phyloP scores from a whole-genome alignment of 2,888 invertebrate species.

The Platypus cylindrus region DNA sequence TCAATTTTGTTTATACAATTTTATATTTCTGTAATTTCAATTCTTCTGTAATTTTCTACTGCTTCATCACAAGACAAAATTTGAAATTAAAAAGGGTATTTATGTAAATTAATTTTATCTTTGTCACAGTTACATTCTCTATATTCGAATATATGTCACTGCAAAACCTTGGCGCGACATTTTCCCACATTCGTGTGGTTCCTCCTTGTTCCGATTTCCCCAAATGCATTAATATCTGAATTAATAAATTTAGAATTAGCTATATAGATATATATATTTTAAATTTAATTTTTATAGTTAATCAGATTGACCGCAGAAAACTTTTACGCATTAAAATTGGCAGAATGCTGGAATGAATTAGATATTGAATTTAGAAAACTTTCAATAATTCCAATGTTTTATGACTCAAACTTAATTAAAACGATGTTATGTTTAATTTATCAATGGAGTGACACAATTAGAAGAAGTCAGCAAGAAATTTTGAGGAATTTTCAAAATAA shows the following conservation, averaged over 20 bases:
- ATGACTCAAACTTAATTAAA: constrained; percentile 31
- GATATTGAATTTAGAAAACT: constrained; percentile 27
- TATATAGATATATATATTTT: not conserved
- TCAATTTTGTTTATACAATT: no score
- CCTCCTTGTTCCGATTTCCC: not conserved
- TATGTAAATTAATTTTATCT: no score
- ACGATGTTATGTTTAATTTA: constrained; percentile 29
- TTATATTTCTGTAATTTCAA: no score
- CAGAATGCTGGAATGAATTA: constrained; percentile 37
- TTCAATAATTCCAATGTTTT: constrained; percentile 28
- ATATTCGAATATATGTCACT: no score
- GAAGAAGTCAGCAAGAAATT: constrained; percentile 28
- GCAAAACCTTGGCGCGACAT: no score
- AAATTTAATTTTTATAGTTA: constrained; percentile 26
- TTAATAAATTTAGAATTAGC: not conserved
- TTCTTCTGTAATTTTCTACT: no score
- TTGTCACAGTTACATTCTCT: no score
- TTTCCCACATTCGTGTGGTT: no score
- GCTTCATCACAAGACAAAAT: no score
- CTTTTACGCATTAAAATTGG: constrained; percentile 34
- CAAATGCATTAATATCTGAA: not conserved
- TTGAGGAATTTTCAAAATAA: constrained; percentile 21
- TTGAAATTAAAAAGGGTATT: no score
- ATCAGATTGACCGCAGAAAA: constrained; percentile 34
- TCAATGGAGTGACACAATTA: constrained; percentile 29